Evolutionary conservation across 1,140 invertebrate genomes (phyloP), one percentile per base, ranked within the genome.

Genomic region (Babylonia areolata): DNA sequence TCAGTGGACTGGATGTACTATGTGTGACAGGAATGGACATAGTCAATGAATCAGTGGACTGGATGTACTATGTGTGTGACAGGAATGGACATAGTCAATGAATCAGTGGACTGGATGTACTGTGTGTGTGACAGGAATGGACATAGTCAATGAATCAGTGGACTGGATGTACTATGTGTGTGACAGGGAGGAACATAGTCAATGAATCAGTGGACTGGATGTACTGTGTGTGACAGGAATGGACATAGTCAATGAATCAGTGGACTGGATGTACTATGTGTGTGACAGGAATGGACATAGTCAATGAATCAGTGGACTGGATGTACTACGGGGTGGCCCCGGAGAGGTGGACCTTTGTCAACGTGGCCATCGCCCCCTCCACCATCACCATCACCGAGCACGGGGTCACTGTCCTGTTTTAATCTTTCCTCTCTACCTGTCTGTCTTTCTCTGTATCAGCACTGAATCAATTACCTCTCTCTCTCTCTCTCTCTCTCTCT

Each of bases 301-400:
- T 99, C 28, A 99, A 99, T 94, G 96, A 97, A 86, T 98, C 98
- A 46, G 98, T 99, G 90, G 97, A 99, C 90, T 95, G 95, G 85
- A 95, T 97, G 83, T 96, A 97, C 89, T 97, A 97, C 96, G 95
- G 87, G 40, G 88, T 94, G 69, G 93, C 93, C 33, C 91, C 92
- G 40, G 94, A 95, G 75, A 93, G 94, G 81, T 95, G 95, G 95
- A 91, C 96, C 88, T 96, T 96, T 84, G 97, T 98, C 20, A 97
- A 97, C 91, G 97, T 99, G 1, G 97, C 97, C 39, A 97, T 99
- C 73, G 97, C 98, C 42, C 98, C 98, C 11, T 98, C 97, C 87
- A 98, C 98, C 95, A 98, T 99, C 91, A 97, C 97, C 46, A 97
- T 99, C 91, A 96, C 96, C 81, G 96, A 97, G 93, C 96, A 97